Evolutionary conservation across 92 coral and sea anemone species (phyloP).

Genomic region (Hydrozoanthus gracilis): DNA sequence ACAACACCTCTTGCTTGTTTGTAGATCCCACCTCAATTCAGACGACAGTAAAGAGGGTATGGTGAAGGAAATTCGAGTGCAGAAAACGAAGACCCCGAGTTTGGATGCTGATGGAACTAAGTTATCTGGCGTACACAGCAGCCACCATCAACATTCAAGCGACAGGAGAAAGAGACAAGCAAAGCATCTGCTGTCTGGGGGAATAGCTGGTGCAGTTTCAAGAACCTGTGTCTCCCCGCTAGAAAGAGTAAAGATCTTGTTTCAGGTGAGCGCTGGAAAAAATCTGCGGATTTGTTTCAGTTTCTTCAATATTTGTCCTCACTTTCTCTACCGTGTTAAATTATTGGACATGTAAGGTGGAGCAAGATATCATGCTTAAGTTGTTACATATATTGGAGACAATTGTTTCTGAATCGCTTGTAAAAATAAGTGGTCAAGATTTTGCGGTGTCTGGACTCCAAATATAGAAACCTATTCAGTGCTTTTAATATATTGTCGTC

Average conservation of each 20-base stretch:
- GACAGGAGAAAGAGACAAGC: conserved; percentile 62
- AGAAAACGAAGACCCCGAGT: conserved; percentile 41
- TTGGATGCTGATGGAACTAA: conserved; percentile 38
- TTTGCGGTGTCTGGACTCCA: neutral
- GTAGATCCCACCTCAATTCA: neutral
- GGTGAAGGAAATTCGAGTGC: conserved; percentile 40
- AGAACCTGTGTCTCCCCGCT: conserved; percentile 88
- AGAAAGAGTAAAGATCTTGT: conserved; percentile 83
- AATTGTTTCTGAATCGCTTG: too few species aligned
- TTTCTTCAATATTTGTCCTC: neutral
- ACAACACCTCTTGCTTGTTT: neutral
- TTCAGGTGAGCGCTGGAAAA: conserved; percentile 59
- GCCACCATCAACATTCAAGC: conserved; percentile 11
- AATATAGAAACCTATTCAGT: too few species aligned
- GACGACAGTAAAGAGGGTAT: conserved; percentile 1
- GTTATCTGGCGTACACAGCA: conserved; percentile 22
- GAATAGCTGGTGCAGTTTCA: conserved; percentile 81
- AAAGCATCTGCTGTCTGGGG: conserved; percentile 77
- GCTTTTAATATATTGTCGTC: too few species aligned
- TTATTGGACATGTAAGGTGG: neutral
- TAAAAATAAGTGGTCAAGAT: neutral
- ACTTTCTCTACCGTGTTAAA: neutral
- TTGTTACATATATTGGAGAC: too few species aligned
- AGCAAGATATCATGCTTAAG: neutral
- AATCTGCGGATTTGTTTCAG: neutral